Base-by-base conservation (phyloP, 2,888 invertebrate genomes). In the Drosophila fulvimacula region DNA sequence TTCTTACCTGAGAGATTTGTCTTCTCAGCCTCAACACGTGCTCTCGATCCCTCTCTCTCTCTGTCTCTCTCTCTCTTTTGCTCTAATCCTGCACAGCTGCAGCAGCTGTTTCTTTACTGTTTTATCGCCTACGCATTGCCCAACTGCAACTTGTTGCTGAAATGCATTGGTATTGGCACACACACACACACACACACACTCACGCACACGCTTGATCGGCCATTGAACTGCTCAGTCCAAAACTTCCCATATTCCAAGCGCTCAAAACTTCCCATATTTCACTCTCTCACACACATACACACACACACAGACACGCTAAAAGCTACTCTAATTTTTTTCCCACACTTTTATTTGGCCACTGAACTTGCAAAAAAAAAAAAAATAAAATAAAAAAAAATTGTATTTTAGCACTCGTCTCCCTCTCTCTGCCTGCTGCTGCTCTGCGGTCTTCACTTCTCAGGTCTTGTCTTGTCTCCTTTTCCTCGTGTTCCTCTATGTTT, bases 301-400 rank as follows among this genome's bases (percentile, higher is more conserved):
- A 2, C 44, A 27, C n/a, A 36, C 36, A 38, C 53, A n/a, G n/a
- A n/a, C n/a, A n/a, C n/a, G n/a, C n/a, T 48, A 15, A 51, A 52
- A 44, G 7, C 17, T 41, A 41, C 55, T 53, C 39, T 38, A 48
- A 34, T 17, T 42, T 60, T 36, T 70, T 55, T 68, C 61, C 49
- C 57, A 49, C 36, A 42, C 57, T 52, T 69, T 67, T 69, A 48
- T 73, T 85, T 80, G 77, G 68, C 48, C 79, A 73, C 49, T 82
- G 83, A 86, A 82, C 83, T 82, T 69, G 67, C 56, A 56, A 74
- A 71, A n/a, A n/a, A n/a, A n/a, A n/a, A n/a, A n/a, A n/a, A n/a
- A n/a, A n/a, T n/a, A n/a, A n/a, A n/a, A n/a, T n/a, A n/a, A n/a
- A n/a, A n/a, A n/a, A n/a, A n/a, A 74, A 67, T 55, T 55, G 5